Evolutionary conservation across 2,888 invertebrate species (phyloP).

Genomic region (Melitaea athalia): DNA sequence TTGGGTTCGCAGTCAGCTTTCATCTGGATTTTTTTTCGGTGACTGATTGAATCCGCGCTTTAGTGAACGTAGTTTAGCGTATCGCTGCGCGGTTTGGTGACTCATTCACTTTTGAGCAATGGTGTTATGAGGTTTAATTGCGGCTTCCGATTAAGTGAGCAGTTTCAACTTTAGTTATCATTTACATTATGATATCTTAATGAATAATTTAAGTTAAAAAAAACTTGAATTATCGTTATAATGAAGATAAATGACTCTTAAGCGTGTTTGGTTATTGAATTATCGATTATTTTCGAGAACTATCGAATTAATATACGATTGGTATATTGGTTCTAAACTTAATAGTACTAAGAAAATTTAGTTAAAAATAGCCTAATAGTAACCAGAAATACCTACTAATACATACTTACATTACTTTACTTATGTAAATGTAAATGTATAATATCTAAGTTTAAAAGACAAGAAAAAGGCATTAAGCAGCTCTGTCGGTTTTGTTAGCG

Average conservation of each 20-base stretch:
- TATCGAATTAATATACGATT: background rate
- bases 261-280: background rate
- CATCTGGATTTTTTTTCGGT: slow-evolving; percentile 64
- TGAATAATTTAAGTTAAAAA: background rate
- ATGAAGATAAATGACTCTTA: too few species aligned
- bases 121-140: slow-evolving; percentile 55
- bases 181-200: background rate
- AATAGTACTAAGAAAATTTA: too few species aligned
- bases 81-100: slow-evolving; percentile 65
- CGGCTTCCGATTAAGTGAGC: slow-evolving; percentile 54
- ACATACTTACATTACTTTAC: too few species aligned
- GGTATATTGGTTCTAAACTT: too few species aligned
- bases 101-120: slow-evolving; percentile 70
- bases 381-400: too few species aligned
- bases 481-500: too few species aligned
- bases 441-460: too few species aligned
- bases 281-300: too few species aligned
- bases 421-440: too few species aligned
- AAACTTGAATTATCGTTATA: too few species aligned
- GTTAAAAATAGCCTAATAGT: too few species aligned
- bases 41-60: slow-evolving; percentile 79
- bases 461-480: too few species aligned
- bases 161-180: slow-evolving; percentile 9
- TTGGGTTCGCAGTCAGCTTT: slow-evolving; percentile 69
- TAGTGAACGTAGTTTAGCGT: slow-evolving; percentile 76